Evolutionary conservation across 1,140 invertebrate genomes (phyloP).

Genomic region (Triops cancriformis): DNA sequence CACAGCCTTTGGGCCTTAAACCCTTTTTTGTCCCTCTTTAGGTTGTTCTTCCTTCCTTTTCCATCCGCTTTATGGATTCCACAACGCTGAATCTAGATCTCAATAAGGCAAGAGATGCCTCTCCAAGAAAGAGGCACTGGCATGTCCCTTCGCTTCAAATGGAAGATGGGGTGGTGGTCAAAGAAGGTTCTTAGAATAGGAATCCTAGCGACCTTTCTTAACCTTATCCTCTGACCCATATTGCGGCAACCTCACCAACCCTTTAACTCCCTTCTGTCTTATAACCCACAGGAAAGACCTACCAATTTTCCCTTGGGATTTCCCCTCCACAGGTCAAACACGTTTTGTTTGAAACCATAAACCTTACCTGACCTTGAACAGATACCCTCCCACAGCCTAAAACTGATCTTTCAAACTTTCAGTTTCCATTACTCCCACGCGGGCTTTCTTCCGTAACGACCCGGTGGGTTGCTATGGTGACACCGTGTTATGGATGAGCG

Average conservation of each 20-base stretch:
- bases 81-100: slow-evolving; percentile 10
- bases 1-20: background rate
- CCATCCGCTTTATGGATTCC: background rate
- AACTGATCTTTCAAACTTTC: background rate
- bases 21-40: background rate
- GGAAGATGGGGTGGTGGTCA: background rate
- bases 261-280: background rate
- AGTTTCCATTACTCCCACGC: background rate
- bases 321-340: background rate
- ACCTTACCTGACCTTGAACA: slow-evolving; percentile 2
- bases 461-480: background rate
- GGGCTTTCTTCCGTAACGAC: background rate
- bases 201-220: background rate
- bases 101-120: background rate
- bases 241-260: background rate
- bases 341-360: background rate
- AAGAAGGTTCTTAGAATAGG: background rate
- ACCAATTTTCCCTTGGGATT: background rate
- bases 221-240: slow-evolving; percentile 10
- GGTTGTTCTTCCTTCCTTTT: background rate
- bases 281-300: background rate
- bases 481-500: background rate
- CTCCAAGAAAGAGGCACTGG: background rate
- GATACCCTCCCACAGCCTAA: background rate
- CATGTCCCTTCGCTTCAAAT: background rate